Evolutionary conservation across 1,140 invertebrate species (phyloP).

Genomic region (Neodiprion virginianus): DNA sequence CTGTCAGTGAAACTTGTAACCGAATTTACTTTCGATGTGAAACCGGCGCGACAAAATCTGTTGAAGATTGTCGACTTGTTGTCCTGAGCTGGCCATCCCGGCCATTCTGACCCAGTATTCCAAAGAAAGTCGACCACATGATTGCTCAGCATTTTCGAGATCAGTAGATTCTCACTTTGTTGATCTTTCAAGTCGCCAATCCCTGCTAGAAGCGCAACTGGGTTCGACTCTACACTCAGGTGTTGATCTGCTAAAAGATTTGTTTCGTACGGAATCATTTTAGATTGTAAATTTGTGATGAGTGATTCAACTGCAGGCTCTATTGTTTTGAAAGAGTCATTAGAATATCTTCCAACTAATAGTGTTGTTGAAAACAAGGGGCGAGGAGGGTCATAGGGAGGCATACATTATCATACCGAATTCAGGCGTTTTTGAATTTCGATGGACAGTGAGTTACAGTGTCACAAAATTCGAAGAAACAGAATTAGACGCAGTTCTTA

Average conservation of each 20-base stretch:
- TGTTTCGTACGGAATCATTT: slow-evolving; percentile 5
- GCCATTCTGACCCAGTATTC: slow-evolving; percentile 84
- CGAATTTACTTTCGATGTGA: slow-evolving; percentile 83
- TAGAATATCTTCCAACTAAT: no score
- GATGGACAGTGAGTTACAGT: no score
- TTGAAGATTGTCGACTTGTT: slow-evolving; percentile 74
- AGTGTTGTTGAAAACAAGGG: no score
- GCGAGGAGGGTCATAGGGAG: no score
- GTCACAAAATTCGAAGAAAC: no score
- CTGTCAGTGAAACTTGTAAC: no score
- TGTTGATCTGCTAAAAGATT: slow-evolving; percentile 39
- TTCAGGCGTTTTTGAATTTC: no score
- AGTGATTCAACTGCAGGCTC: slow-evolving; percentile 20
- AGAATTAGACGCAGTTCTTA: slow-evolving; percentile 2
- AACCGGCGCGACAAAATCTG: slow-evolving; percentile 81
- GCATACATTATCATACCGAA: no score
- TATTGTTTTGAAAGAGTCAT: neutral
- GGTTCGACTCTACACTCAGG: slow-evolving; percentile 46
- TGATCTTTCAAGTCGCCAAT: slow-evolving; percentile 49
- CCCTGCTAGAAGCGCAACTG: slow-evolving; percentile 47
- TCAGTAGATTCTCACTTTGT: slow-evolving; percentile 49
- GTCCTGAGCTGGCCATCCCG: slow-evolving; percentile 70
- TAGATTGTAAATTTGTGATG: neutral
- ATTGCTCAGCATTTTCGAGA: slow-evolving; percentile 59
- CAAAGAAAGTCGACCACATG: slow-evolving; percentile 85